These are phyloP conservation scores for Catharus bicknelli DNA, from an alignment of 2,113 vertebrate genomes.

Conservation along the genomic window DNA sequence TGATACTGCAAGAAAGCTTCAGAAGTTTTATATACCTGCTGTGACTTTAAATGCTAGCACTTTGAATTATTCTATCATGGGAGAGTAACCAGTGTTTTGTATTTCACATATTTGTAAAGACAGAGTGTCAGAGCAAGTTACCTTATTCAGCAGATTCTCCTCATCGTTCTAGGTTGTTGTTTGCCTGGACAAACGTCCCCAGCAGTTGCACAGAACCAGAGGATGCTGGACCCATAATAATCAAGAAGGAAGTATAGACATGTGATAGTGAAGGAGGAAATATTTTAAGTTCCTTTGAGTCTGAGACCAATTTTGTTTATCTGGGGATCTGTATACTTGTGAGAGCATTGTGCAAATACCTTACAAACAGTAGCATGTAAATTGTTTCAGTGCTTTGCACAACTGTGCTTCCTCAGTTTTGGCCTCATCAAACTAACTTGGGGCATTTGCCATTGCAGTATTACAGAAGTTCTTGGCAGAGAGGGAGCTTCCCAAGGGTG, in stretches of 20 bases:
- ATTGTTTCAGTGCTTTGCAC: background rate
- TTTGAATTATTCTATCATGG: background rate
- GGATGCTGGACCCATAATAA: background rate
- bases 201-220: background rate
- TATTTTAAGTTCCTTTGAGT: background rate
- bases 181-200: background rate
- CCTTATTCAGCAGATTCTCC: background rate
- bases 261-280: background rate
- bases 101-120: background rate
- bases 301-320: background rate
- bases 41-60: background rate
- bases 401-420: background rate
- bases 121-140: background rate
- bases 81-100: background rate
- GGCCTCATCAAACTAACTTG: background rate
- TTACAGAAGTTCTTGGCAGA: background rate
- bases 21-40: background rate
- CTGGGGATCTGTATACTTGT: background rate
- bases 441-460: constrained; percentile 11
- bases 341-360: background rate
- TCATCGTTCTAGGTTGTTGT: background rate
- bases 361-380: background rate
- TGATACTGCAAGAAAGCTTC: background rate
- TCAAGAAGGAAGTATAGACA: background rate
- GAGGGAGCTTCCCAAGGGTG: background rate